phyloP scores from a whole-genome alignment of 1,140 invertebrate genomes.

The Zeugodacus cucurbitae region DNA sequence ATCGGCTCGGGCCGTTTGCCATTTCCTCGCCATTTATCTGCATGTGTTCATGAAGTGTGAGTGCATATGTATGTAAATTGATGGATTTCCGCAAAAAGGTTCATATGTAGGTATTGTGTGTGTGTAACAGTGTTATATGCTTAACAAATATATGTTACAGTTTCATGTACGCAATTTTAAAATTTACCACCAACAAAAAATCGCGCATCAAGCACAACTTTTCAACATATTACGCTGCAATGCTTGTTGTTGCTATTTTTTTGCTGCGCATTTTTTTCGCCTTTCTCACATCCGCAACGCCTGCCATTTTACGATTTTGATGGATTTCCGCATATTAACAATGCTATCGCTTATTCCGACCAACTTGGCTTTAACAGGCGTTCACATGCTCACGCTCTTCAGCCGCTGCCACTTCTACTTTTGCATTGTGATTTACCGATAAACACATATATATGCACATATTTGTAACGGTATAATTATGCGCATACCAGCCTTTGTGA shows the following conservation, averaged over 20 bases:
- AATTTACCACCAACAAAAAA: background rate
- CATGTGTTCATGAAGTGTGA: background rate
- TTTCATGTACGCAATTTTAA: background rate
- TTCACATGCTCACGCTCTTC: background rate
- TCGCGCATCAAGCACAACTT: background rate
- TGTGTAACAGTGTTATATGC: background rate
- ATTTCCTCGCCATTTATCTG: background rate
- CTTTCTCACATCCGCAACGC: no score
- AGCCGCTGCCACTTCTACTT: background rate
- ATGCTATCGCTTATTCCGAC: background rate
- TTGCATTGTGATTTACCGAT: background rate
- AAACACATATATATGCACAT: background rate
- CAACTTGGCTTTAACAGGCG: constrained; percentile 10
- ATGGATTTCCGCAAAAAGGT: no score
- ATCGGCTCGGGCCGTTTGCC: background rate
- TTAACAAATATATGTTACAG: background rate
- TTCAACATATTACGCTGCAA: background rate
- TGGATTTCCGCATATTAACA: constrained; percentile 13
- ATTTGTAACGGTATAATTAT: background rate
- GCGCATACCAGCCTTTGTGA: background rate
- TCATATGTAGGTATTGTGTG: background rate
- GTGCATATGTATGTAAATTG: background rate
- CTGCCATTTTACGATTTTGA: constrained; percentile 14
- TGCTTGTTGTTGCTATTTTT: background rate
- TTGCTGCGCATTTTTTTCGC: background rate